Conservation (phyloP, 2,113 vertebrate genomes). For the Chaetodon trifascialis region DNA sequence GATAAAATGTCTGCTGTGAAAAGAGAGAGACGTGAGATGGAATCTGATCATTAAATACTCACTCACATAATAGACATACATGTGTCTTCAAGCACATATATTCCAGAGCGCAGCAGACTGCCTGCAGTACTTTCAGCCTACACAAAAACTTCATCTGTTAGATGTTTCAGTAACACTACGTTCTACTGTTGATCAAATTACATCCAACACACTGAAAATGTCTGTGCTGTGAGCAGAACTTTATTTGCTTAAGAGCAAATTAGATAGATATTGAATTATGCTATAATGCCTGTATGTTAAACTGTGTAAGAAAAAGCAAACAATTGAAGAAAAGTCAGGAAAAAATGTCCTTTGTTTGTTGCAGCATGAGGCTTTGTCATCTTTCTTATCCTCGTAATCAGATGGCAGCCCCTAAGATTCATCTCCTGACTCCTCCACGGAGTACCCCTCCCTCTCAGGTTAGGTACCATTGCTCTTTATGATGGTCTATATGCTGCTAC, state of each 20-base stretch:
- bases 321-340: neutral
- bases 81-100: neutral
- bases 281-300: too few relatives aligned
- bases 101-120: neutral
- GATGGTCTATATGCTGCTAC: too few relatives aligned
- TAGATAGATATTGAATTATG: too few relatives aligned
- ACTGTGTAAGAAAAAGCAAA: too few relatives aligned
- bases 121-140: neutral
- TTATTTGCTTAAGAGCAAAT: too few relatives aligned
- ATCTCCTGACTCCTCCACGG: neutral
- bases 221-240: too few relatives aligned
- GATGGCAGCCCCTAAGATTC: neutral
- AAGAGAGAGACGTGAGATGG: neutral
- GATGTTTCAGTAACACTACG: neutral
- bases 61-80: neutral
- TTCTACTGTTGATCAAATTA: neutral
- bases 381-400: neutral
- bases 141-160: neutral
- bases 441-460: too few relatives aligned
- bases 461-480: neutral
- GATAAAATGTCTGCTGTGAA: neutral
- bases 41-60: neutral
- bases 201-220: too few relatives aligned
- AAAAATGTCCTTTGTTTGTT: too few relatives aligned
- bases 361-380: neutral